Evolutionary conservation across 2,797 vertebrate species (phyloP), one percentile per base, ranked within the genome.

Genomic region (Chelon auratus): DNA sequence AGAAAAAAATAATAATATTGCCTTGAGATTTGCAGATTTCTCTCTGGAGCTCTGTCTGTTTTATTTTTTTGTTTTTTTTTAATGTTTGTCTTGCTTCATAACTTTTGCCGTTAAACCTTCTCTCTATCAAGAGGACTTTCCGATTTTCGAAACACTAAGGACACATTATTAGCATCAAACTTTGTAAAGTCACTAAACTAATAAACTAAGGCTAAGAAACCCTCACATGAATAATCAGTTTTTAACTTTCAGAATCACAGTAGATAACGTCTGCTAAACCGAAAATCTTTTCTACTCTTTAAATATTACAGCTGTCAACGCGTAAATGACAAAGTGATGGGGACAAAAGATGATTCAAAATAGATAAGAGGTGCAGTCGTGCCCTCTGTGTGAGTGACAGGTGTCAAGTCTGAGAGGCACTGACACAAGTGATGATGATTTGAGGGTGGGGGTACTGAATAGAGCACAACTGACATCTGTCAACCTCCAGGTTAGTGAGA

Each of bases 321-420:
- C 71, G 40, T 69, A 55, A 80, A 72, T 40, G 72, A 87, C 63
- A 62, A 83, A 81, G 81, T 76, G 72, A 86, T 83, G 72, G 86
- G 88, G 86, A 92, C 87, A 78, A 76, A 26, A 79, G 83, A 75
- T 89, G 89, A 93, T 76, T 78, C 48, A 88, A 85, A 90, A 83
- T 88, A 70, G 93, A 95, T 93, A 94, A 93, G 94, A 95, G 67
- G 62, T 93, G 92, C 94, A 89, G 94, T 93, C 90, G 89, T 93
- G 93, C 94, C 93, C 92, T 94, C 87, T 69, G 91, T 92, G 93
- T 87, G 94, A 96, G 94, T 94, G 94, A 92, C 92, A 93, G 91
- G 94, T 94, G 94, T 95, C 94, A 95, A 94, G 95, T 96, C 93
- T 52, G 92, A 92, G 95, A 95, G 92, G 95, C 94, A 92, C 93